Percentiles rank a stretch among this genome's conserved stretches.
phyloP scores from a whole-genome alignment of 2,797 vertebrate genomes.

The Myotis daubentonii region DNA sequence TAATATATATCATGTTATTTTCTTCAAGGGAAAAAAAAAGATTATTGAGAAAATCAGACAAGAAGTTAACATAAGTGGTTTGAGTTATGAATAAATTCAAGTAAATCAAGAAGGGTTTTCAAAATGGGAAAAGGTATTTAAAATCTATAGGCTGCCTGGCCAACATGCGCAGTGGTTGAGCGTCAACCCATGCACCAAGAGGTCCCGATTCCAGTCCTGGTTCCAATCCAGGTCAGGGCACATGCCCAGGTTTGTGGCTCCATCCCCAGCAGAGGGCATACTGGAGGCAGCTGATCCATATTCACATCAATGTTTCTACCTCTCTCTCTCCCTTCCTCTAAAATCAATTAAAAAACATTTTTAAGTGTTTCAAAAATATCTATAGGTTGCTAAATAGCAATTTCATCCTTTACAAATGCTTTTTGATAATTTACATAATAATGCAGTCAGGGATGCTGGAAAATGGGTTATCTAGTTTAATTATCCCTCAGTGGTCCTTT shows the following conservation, averaged over 20 bases:
- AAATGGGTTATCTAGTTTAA: not conserved
- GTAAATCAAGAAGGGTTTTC: conserved; percentile 34
- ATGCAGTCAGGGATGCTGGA: not conserved
- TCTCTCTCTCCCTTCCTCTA: too few species aligned
- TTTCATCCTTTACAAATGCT: not conserved
- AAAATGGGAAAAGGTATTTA: not conserved
- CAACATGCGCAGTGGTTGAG: not conserved
- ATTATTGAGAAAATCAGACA: not conserved
- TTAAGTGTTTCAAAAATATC: not conserved
- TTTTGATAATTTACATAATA: conserved; percentile 24
- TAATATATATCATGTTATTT: not conserved
- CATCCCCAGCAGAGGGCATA: too few species aligned
- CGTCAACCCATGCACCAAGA: not conserved
- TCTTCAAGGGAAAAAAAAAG: not conserved
- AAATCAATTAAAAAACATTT: too few species aligned
- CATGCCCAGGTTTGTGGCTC: not conserved
- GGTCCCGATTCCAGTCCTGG: too few species aligned
- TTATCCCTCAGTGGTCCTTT: not conserved
- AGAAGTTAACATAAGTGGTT: not conserved
- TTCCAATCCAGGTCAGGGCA: not conserved
- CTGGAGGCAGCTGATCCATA: too few species aligned
- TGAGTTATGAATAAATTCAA: conserved; percentile 35
- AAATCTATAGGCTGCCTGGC: not conserved
- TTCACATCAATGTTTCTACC: too few species aligned
- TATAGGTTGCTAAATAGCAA: not conserved